Evolutionary conservation across 2,113 vertebrate species (phyloP), one percentile per base, ranked within the genome.

Genomic region (Scomber japonicus): DNA sequence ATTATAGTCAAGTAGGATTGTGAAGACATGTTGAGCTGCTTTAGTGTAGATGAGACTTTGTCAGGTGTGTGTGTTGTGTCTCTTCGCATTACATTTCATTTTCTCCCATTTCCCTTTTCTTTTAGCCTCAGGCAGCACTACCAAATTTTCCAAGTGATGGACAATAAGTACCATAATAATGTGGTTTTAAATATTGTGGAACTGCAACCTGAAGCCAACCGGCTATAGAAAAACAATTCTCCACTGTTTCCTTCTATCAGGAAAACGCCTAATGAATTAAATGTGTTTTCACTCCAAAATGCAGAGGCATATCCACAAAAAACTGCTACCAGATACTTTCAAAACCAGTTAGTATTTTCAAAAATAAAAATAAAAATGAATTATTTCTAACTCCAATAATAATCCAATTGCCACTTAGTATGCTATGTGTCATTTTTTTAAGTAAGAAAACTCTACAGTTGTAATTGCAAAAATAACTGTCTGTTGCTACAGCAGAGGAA

Each of bases 141-240:
- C 27, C 12, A 21, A 75, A 74, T 76, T 85, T 78, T 59, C n/a
- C 69, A 83, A 87, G 84, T 74, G 44, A 78, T 53, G 24, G 60
- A 75, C 71, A 83, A 62, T 78, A 70, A 78, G 65, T 51, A 74
- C 61, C 67, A 62, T 60, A 81, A 79, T 87, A 82, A 80, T 78
- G 69, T 82, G 62, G 40, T 81, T 87, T 78, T 69, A 81, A 86
- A 86, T 81, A 73, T 74, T 64, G 65, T 76, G 62, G 44, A 54
- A 63, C 60, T 57, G 68, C 64, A 84, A 88, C 73, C 71, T 85
- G 57, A 78, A 85, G 72, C 70, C 73, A 81, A 61, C 51, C 63
- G 71, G 62, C 49, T 64, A 40, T 46, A 54, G 45, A 67, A 76
- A 69, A 64, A 74, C 70, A 83, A 55, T 49, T 71, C 54, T 24